Conservation (phyloP, 1,140 invertebrate genomes). For the Hirudo medicinalis region DNA sequence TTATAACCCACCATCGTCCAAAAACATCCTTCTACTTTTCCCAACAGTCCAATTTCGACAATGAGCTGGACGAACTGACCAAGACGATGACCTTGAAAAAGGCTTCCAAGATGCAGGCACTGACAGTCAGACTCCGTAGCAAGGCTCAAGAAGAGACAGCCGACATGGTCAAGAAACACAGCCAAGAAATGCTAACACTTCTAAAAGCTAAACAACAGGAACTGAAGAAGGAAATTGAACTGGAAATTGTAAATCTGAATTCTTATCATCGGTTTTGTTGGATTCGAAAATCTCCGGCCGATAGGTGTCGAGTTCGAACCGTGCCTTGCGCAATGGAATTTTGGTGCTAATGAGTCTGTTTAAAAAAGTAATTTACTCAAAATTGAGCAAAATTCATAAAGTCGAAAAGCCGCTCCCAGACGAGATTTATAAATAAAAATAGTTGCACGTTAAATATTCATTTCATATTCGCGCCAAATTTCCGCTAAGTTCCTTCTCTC, state of each 20-base stretch:
- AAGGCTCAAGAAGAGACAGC: slow-evolving; percentile 36
- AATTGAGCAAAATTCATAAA: neutral
- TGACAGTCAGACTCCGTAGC: slow-evolving; percentile 34
- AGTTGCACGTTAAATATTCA: neutral
- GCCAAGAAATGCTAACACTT: slow-evolving; percentile 37
- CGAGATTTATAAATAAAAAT: neutral
- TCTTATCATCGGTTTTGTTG: no score
- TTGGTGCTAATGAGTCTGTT: no score
- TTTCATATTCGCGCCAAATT: no score
- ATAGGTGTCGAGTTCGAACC: no score
- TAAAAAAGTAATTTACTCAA: no score
- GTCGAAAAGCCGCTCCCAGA: neutral
- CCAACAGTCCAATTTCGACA: slow-evolving; percentile 30
- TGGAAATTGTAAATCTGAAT: slow-evolving; percentile 29
- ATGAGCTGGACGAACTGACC: slow-evolving; percentile 37
- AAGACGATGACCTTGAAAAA: slow-evolving; percentile 34
- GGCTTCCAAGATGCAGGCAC: slow-evolving; percentile 32
- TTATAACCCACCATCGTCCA: neutral
- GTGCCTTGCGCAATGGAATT: no score
- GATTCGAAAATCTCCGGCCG: no score
- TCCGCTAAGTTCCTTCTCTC: no score
- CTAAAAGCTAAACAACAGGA: slow-evolving; percentile 34
- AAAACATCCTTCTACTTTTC: neutral
- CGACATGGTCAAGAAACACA: slow-evolving; percentile 35
- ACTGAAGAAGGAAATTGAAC: slow-evolving; percentile 32